Evolutionary conservation across 2,113 vertebrate genomes (phyloP), one percentile per base, ranked within the genome.

Genomic region (Ranitomeya variabilis): DNA sequence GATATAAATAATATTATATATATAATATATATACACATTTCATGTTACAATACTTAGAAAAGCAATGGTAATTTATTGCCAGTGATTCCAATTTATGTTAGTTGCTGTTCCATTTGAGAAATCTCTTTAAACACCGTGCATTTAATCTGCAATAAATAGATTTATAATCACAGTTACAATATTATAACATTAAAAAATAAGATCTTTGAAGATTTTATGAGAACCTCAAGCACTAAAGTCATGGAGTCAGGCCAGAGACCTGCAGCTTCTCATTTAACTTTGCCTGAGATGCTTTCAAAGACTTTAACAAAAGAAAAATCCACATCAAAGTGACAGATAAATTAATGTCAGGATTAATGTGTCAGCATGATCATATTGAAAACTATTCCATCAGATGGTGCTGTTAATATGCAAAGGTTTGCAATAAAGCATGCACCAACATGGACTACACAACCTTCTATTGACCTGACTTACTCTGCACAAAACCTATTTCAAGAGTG

Each of bases 241-340:
- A 82, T 82, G 80, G 80, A 82, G 26, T 15, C 4, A 21, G 26
- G 57, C 80, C 80, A 82, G 80, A 7, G 80, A 62, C 59, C 59
- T 87, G 60, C 86, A 87, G 60, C 86, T 87, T 64, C 60, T 69
- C 52, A 66, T 78, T 78, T 79, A 23, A 26, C 11, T 54, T 51
- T 77, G n/a, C 79, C 74, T 79, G 26, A 64, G 57, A 51, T 31
- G 19, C 55, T 77, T 87, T 87, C n/a, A 64, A 66, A 52, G 19
- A 19, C 7, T 19, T 54, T 52, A 80, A 87, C 86, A 87, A 80
- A 86, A 67, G 86, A 78, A 12, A 78, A 62, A 80, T 69, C 69
- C 76, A 86, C 62, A 79, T 86, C 74, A 45, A 64, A 77, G 73
- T 78, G 85, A 86, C 59, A 57, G 62, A 79, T 21, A 66, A 66